Evolutionary conservation across 2,888 invertebrate species (phyloP).

Genomic region (Cataglyphis albicans): DNA sequence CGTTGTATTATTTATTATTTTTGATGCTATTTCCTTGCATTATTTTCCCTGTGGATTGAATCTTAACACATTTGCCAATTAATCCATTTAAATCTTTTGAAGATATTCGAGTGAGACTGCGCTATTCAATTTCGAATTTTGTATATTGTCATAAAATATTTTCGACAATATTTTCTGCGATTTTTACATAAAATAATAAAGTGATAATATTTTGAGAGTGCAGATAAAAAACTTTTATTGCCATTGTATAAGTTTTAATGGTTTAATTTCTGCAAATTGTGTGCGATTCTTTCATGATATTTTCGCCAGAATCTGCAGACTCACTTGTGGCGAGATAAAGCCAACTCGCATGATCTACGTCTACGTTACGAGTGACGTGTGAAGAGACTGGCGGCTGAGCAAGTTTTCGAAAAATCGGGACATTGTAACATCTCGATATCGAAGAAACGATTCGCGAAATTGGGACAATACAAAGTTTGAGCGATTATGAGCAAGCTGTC

Average conservation of each 20-base stretch:
- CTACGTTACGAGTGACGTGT: constrained; percentile 65
- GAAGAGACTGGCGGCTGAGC: constrained; percentile 65
- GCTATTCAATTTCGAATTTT: background rate
- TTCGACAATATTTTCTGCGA: background rate
- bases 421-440: constrained; percentile 22
- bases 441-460: constrained; percentile 51
- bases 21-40: constrained; percentile 15
- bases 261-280: constrained; percentile 8
- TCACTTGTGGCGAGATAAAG: constrained; percentile 76
- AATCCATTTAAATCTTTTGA: constrained; percentile 1
- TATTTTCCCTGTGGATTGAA: background rate
- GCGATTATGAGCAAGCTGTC: constrained; percentile 27
- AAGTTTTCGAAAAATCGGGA: constrained; percentile 34
- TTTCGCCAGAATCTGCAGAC: constrained; percentile 82
- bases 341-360: constrained; percentile 12
- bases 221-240: background rate
- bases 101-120: background rate
- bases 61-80: constrained; percentile 14
- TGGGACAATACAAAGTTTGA: constrained; percentile 62
- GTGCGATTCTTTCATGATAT: background rate
- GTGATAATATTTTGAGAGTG: background rate
- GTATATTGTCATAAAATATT: background rate
- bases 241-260: background rate
- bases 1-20: constrained; percentile 2
- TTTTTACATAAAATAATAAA: constrained; percentile 6